Evolutionary conservation across 2,113 vertebrate genomes (phyloP).

Genomic region (Anolis sagrei): DNA sequence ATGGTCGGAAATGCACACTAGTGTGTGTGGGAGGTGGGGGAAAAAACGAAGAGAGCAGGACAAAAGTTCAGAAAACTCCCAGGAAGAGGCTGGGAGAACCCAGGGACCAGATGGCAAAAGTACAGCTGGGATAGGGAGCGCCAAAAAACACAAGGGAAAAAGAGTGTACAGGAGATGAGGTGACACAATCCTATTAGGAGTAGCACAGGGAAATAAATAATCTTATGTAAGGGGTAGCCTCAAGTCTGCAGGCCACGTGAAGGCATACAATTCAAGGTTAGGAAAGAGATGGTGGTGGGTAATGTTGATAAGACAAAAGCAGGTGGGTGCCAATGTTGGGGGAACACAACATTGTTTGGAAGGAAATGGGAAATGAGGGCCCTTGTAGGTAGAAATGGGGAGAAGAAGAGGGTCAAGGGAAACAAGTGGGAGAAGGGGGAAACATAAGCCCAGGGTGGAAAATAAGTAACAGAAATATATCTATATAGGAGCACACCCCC

Average conservation of each 20-base stretch:
- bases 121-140: not conserved
- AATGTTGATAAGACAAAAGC: no score
- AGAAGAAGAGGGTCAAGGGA: constrained; percentile 40
- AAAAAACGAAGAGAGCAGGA: not conserved
- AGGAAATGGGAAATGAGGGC: not conserved
- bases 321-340: not conserved
- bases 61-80: not conserved
- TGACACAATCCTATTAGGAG: no score
- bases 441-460: not conserved
- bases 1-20: not conserved
- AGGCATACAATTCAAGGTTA: no score
- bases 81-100: not conserved
- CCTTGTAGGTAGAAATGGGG: constrained; percentile 19
- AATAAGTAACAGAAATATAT: no score
- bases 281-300: no score
- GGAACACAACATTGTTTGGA: not conserved
- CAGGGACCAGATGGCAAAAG: no score
- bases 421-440: no score
- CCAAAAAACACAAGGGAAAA: not conserved
- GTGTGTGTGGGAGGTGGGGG: not conserved
- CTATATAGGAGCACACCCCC: no score
- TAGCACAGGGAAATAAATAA: no score
- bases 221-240: no score
- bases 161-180: not conserved
- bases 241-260: no score